These are phyloP conservation scores for Anagyrus pseudococci DNA, from an alignment of 2,888 invertebrate species.

Conservation along the genomic window DNA sequence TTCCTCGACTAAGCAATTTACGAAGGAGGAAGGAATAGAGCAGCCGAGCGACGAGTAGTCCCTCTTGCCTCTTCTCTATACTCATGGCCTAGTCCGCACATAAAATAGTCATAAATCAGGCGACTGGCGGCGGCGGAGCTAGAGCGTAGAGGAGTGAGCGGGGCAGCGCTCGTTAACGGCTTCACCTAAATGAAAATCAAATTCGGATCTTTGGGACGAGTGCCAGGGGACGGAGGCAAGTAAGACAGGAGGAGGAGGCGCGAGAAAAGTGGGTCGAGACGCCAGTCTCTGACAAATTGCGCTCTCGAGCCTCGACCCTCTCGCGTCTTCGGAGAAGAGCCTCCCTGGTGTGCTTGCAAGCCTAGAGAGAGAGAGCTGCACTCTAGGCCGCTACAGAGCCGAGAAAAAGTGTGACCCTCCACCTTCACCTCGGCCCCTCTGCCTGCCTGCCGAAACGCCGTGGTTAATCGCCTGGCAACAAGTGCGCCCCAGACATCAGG, in stretches of 20 bases:
- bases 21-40: too few relatives aligned
- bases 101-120: constrained; percentile 29
- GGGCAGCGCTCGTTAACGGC: constrained; percentile 11
- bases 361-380: too few relatives aligned
- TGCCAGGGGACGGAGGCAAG: constrained; percentile 24
- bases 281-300: constrained; percentile 33
- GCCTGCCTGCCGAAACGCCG: too few relatives aligned
- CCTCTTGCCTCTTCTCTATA: too few relatives aligned
- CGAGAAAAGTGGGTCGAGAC: constrained; percentile 34
- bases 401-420: too few relatives aligned
- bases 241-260: neutral
- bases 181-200: constrained; percentile 31
- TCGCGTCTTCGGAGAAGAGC: too few relatives aligned
- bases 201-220: constrained; percentile 33
- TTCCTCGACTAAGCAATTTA: constrained; percentile 21
- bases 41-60: neutral
- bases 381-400: too few relatives aligned
- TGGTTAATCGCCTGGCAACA: too few relatives aligned
- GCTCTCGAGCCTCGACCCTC: constrained; percentile 22
- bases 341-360: too few relatives aligned
- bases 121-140: neutral
- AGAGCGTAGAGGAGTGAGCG: neutral
- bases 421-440: too few relatives aligned
- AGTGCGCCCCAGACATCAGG: too few relatives aligned
- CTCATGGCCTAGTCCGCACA: too few relatives aligned